Evolutionary conservation across 2,888 invertebrate species (phyloP).

Genomic region (Protodeltote pygarga): DNA sequence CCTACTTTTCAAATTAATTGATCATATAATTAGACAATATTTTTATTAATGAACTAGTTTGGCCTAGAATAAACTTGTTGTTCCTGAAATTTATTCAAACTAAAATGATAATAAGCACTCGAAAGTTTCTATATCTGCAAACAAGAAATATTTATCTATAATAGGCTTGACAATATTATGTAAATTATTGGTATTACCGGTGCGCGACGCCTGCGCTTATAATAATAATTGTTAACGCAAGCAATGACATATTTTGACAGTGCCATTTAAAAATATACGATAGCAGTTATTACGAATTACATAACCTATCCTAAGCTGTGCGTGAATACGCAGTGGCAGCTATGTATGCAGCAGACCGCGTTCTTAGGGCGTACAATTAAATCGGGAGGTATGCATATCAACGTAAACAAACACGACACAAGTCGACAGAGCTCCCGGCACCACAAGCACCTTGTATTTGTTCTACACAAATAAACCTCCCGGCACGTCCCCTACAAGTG

Average conservation of each 20-base stretch:
- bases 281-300: constrained; percentile 25
- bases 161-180: no score
- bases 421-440: constrained; percentile 64
- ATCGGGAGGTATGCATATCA: constrained; percentile 78
- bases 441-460: constrained; percentile 79
- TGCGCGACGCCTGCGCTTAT: neutral
- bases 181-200: constrained; percentile 3
- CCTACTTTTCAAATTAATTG: no score
- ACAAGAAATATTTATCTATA: no score
- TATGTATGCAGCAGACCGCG: constrained; percentile 32
- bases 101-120: no score
- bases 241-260: neutral
- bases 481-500: constrained; percentile 66
- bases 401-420: constrained; percentile 71
- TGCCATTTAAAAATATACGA: constrained; percentile 5
- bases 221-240: constrained; percentile 4
- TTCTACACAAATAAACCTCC: constrained; percentile 74
- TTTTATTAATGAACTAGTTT: no score
- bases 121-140: no score
- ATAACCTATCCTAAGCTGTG: constrained; percentile 51
- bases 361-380: constrained; percentile 53
- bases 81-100: no score
- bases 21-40: no score
- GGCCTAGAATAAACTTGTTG: no score
- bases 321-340: constrained; percentile 42